Base-by-base conservation (phyloP, 2,113 vertebrate species). In the Ranitomeya imitator region DNA sequence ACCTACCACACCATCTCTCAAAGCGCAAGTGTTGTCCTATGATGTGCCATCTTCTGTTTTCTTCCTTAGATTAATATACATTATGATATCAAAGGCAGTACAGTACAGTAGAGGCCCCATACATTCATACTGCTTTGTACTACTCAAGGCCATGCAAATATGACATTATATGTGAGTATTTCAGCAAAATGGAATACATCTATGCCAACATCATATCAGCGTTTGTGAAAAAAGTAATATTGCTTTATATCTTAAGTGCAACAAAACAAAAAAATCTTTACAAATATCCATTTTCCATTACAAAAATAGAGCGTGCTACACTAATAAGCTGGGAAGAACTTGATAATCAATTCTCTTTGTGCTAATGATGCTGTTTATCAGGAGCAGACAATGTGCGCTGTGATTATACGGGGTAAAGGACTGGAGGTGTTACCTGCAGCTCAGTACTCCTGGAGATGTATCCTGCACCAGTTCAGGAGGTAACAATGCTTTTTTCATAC, bases 281-380 rank as follows among this genome's bases (percentile, higher is more conserved):
- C 63, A 82, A 83, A 51, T 61, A 61, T 19, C 26, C 63, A 69
- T 26, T 84, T 84, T 12, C 59, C 23, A 61, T 59, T 84, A 55
- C 69, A 71, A 26, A 74, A 85, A 60, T 60, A 76, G 69, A 85
- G 54, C 26, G 15, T 45, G 69, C 69, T 60, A 2, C 59, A 61
- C 31, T 86, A 78, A 77, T 63, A 78, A 86, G 71, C 18, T 31
- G 6, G 85, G 59, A 78, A 78, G 71, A 86, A 61, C 31, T 51
- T 78, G 85, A 78, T 37, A 85, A 85, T 74, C 83, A 85, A 26
- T 85, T 76, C 54, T 60, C 85, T 63, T 78, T 86, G 85, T 78
- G 59, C 52, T 78, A 52, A 78, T 63, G 37, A 76, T 86, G 57
- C 57, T 86, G 85, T 86, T 78, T 86, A 78, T 78, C 73, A 77